Evolutionary conservation across 2,113 vertebrate genomes (phyloP), one percentile per base, ranked within the genome.

Genomic region (Electrona antarctica): DNA sequence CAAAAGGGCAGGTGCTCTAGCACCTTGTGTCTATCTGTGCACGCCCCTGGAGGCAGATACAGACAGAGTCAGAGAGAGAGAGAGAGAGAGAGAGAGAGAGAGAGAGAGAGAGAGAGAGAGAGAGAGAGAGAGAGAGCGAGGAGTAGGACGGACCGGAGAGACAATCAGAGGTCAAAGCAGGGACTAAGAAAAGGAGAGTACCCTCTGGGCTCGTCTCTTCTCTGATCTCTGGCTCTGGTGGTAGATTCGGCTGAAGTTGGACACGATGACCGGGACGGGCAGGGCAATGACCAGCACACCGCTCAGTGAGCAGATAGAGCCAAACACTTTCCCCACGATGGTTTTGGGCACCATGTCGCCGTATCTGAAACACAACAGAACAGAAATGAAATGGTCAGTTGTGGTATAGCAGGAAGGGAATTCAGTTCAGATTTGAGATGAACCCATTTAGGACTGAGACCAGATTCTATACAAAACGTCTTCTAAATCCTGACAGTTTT

Each of bases 291-390:
- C 98, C 90, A 99, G 91, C 83, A 99, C 98, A 5, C 98, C 98
- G 59, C 98, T 99, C 87, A 99, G 91, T 1, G 98, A 99, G 65
- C 97, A 99, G 89, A 99, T 96, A 75, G 98, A 99, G 72, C 97
- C 98, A 86, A 99, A 97, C 75, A 99, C 94, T 94, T 99, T 99
- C 84, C 98, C 98, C 85, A 96, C 96, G 75, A 99, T 99, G 71
- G 98, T 99, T 93, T 99, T 99, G 55, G 97, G 98, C 82, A 99
- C 98, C 98, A 99, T 99, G 91, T 99, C 98, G 67, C 98, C 98
- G 60, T 99, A 99, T 81, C 98, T 99, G 87, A 54, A 88, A 88
- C 66, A 87, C 74, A 87, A 51, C 80, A 47, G 80, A 33, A 50
- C 64, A 83, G 67, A 12, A 41, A 12, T n/a, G 29, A 55, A 41